These are phyloP conservation scores for Heliopora coerulea DNA, from an alignment of 92 coral and sea anemone species.

Conservation along the genomic window DNA sequence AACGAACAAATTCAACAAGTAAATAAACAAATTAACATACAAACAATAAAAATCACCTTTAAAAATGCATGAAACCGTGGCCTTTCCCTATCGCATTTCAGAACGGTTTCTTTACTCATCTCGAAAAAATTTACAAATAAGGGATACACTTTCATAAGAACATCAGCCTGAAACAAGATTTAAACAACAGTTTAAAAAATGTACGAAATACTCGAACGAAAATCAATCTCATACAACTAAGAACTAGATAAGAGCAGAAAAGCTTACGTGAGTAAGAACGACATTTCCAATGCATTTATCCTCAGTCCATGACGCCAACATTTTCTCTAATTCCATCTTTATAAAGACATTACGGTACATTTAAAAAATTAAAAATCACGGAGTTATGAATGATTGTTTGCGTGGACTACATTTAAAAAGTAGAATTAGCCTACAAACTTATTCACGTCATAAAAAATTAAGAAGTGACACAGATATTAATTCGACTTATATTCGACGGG, in stretches of 20 bases:
- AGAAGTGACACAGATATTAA: too few relatives aligned
- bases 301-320: constrained; percentile 78
- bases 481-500: too few relatives aligned
- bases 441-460: too few relatives aligned
- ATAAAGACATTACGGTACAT: background rate
- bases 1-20: too few relatives aligned
- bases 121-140: constrained; percentile 96
- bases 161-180: constrained; percentile 73
- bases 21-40: too few relatives aligned
- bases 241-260: background rate
- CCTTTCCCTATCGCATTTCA: constrained; percentile 72
- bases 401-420: too few relatives aligned
- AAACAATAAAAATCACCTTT: constrained; percentile 51
- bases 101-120: constrained; percentile 96
- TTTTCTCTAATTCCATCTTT: constrained; percentile 73
- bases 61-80: constrained; percentile 96
- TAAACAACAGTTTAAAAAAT: background rate
- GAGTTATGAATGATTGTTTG: too few relatives aligned
- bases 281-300: constrained; percentile 88
- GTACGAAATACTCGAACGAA: background rate
- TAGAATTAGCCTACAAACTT: too few relatives aligned
- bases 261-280: constrained; percentile 74
- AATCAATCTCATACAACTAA: background rate
- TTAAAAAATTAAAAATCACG: background rate
- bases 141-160: constrained; percentile 88